These are phyloP conservation scores for Bruchidius siliquastri DNA, from an alignment of 2,888 invertebrate genomes.

Conservation along the genomic window DNA sequence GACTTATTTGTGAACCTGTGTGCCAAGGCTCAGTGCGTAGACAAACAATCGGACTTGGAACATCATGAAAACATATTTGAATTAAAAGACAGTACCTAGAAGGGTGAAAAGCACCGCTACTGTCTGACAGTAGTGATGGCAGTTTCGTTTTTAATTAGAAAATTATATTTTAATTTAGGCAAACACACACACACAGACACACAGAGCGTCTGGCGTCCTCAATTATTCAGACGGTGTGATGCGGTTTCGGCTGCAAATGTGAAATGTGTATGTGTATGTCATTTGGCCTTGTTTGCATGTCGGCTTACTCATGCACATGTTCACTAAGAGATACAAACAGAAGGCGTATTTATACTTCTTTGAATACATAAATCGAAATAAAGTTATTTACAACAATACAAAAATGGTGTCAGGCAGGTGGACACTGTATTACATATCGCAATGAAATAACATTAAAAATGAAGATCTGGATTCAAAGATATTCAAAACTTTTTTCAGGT, in stretches of 20 bases:
- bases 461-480: too few relatives aligned
- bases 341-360: background rate
- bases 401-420: too few relatives aligned
- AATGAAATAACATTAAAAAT: too few relatives aligned
- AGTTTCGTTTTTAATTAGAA: background rate
- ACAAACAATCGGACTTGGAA: too few relatives aligned
- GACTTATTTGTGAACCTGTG: too few relatives aligned
- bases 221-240: slow-evolving; percentile 3
- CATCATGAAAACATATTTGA: too few relatives aligned
- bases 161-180: slow-evolving; percentile 1
- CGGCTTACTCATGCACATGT: background rate
- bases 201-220: slow-evolving; percentile 2
- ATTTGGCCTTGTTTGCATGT: background rate
- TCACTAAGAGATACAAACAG: background rate
- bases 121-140: background rate
- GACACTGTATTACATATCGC: too few relatives aligned
- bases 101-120: background rate
- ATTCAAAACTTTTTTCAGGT: too few relatives aligned
- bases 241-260: background rate
- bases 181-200: slow-evolving; percentile 2
- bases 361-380: background rate
- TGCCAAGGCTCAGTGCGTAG: too few relatives aligned
- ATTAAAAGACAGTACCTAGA: too few relatives aligned
- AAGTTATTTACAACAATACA: too few relatives aligned
- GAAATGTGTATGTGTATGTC: background rate